These are phyloP conservation scores for Desoria tigrina DNA, from an alignment of 2,888 invertebrate genomes.

Conservation along the genomic window DNA sequence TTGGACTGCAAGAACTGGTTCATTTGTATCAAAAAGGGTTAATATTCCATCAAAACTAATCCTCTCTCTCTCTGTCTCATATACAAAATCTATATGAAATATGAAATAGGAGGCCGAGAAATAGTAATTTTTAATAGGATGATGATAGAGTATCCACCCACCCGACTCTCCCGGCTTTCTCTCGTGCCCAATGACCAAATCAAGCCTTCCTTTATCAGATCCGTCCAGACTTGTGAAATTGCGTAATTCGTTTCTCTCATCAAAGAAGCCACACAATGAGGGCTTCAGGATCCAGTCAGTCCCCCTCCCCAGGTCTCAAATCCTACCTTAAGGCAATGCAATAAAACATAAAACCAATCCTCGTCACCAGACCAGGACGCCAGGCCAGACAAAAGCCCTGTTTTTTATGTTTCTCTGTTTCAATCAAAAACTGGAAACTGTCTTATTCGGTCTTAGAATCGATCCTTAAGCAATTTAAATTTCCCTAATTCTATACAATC, in stretches of 20 bases:
- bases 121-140: conserved; percentile 26
- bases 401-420: no score
- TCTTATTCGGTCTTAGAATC: no score
- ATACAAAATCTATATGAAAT: not conserved
- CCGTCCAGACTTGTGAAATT: conserved; percentile 17
- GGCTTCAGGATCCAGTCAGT: conserved; percentile 7
- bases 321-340: conserved; percentile 20
- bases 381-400: not conserved
- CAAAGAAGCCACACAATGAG: conserved; percentile 19
- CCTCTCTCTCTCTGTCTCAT: not conserved
- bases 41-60: no score
- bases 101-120: conserved; percentile 5
- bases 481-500: no score
- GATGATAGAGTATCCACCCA: conserved; percentile 24
- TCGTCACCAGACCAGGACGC: conserved; percentile 3
- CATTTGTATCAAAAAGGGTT: conserved; percentile 6
- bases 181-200: conserved; percentile 26
- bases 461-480: no score
- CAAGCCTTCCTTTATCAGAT: conserved; percentile 24
- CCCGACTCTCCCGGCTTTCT: conserved; percentile 14
- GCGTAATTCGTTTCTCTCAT: conserved; percentile 21
- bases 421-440: no score
- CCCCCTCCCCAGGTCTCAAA: conserved; percentile 11
- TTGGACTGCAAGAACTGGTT: conserved; percentile 11
- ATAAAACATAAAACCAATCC: conserved; percentile 9